Evolutionary conservation across 1,140 invertebrate genomes (phyloP).

Genomic region (Tigriopus japonicus): DNA sequence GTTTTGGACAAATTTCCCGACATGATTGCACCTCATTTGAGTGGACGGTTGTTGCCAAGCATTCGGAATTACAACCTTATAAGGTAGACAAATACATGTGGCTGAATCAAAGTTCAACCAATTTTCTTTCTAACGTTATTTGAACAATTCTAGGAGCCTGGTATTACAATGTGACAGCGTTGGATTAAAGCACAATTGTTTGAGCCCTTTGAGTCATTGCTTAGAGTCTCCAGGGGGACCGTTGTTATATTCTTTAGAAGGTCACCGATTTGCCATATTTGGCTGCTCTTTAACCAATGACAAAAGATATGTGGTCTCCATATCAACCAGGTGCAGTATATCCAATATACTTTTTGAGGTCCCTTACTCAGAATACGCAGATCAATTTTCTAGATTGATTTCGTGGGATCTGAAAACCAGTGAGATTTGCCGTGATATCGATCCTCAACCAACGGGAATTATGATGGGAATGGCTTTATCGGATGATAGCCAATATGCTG

Average conservation of each 20-base stretch:
- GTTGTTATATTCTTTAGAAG: constrained; percentile 89
- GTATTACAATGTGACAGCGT: constrained; percentile 70
- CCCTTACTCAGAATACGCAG: too few species aligned
- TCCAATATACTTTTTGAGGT: too few species aligned
- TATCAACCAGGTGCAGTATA: constrained; percentile 1
- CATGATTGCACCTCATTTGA: constrained; percentile 85
- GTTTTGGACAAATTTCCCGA: constrained; percentile 75
- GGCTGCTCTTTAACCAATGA: constrained; percentile 79
- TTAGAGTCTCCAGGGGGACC: constrained; percentile 92
- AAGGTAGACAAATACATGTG: too few species aligned
- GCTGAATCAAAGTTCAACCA: too few species aligned
- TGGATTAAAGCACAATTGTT: constrained; percentile 65
- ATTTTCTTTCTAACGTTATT: too few species aligned
- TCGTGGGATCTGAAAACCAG: constrained; percentile 91
- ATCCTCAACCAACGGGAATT: constrained; percentile 79
- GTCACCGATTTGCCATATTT: constrained; percentile 93
- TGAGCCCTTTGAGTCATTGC: constrained; percentile 83
- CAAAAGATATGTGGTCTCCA: constrained; percentile 45
- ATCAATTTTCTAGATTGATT: constrained; percentile 58
- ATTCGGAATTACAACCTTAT: constrained; percentile 63
- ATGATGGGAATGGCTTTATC: constrained; percentile 50
- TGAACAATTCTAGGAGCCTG: constrained; percentile 35
- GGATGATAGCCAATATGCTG: constrained; percentile 9
- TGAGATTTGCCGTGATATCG: constrained; percentile 71
- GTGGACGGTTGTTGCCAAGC: constrained; percentile 78